Base-by-base conservation (phyloP, 1,140 invertebrate species). In the Frieseomelitta varia region DNA sequence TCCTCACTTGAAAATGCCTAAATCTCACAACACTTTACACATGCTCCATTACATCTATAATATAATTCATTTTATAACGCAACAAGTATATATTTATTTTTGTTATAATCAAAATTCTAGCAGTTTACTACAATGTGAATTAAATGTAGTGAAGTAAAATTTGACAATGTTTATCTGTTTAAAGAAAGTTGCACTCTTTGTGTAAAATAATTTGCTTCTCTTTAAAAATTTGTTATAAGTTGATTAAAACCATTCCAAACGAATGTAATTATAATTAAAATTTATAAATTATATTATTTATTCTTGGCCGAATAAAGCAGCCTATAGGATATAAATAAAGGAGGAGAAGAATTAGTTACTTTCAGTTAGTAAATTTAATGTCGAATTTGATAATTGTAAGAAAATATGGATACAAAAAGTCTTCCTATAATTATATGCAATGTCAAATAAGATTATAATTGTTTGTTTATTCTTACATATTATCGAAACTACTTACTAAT, bases 271-370 rank as follows among this genome's bases (percentile, higher is more conserved):
- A 69, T 87, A 82, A 86, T 84, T 88, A 75, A n/a, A 53, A 80
- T 84, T 17, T 68, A 56, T 89, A 74, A 86, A 85, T 86, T 86
- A 84, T 87, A 71, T 81, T 89, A 90, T 89, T 88, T 91, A 90
- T 90, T 86, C 86, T 90, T 87, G 81, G 77, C 72, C 73, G 81
- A 92, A 89, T 87, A 88, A 91, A 90, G 80, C 56, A 65, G 75
- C 69, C 65, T 81, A 67, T 69, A 72, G 78, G 34, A 79, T 47
- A 63, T n/a, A 11, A 58, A 61, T 67, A 55, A 73, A 83, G 53
- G 30, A 68, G 47, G 69, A 27, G 30, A 58, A 78, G 69, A 68
- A 51, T 27, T 58, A 69, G 30, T 73, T 75, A 74, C 15, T 74
- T 65, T 75, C 51, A 51, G 19, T 79, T 55, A 39, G 24, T n/a